Base-by-base conservation (phyloP, 2,113 vertebrate genomes). In the Pycnonotus jocosus region DNA sequence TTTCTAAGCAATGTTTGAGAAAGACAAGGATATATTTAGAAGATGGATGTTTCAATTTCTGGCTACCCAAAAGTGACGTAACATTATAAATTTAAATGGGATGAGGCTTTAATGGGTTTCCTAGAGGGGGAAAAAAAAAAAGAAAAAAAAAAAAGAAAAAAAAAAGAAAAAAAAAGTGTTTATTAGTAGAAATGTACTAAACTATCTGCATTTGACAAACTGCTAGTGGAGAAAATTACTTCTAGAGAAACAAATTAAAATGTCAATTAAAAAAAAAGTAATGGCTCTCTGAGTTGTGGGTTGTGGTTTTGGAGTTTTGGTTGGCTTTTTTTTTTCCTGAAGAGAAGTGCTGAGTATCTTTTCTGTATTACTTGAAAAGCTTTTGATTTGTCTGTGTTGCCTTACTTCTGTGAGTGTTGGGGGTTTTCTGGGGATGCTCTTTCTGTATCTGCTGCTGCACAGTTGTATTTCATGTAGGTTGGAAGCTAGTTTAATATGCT, bases 201-300 rank as follows among this genome's bases (percentile, higher is more conserved):
- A 77, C 35, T 77, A 51, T 51, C 33, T 83, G 54, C 60, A 62
- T 88, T 80, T 97, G 81, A 93, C 19, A 56, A 77, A 79, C 33
- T 56, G 44, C 56, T 95, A 81, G 91, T 72, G 71, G 54, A 70
- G 60, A 61, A 82, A 77, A 90, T 77, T 73, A 77, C 27, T 95
- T 73, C 27, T 54, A 81, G 71, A 50, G 54, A 91, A 94, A 91
- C 66, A 93, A 81, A 86, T 78, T 51, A 88, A 96, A 90, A 81
- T 73, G 90, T 66, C 85, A 93, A 79, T 92, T 96, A 87, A 87
- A 90, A 93, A 93, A 80, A 65, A 94, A 88, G 15, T 44, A 93
- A 93, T 93, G 57, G 23, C 14, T 60, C 12, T 66, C 24, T 11
- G 20, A 81, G 25, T 48, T 81, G 56, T 79, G 60, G 40, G 27